phyloP scores from a whole-genome alignment of 2,797 vertebrate species.

The Masticophis lateralis region DNA sequence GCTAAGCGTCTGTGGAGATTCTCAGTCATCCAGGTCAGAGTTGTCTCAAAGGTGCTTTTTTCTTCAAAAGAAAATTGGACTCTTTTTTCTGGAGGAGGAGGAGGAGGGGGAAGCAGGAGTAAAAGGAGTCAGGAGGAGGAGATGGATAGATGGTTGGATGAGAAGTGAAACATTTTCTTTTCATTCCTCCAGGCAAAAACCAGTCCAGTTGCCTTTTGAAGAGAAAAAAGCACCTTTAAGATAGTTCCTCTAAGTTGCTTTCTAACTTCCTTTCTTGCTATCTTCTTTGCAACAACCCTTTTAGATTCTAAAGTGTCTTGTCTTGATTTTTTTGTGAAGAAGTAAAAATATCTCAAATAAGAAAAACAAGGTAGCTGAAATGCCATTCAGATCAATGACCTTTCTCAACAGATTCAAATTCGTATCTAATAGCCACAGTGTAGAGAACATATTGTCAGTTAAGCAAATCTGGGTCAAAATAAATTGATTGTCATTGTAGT shows the following conservation, averaged over 20 bases:
- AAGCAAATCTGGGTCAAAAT: background rate
- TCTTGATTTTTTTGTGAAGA: background rate
- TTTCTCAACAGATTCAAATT: background rate
- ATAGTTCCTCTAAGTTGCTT: background rate
- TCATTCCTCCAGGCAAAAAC: background rate
- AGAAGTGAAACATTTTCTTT: background rate
- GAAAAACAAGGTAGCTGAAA: background rate
- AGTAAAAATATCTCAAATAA: background rate
- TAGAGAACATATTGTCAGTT: background rate
- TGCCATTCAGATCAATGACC: background rate
- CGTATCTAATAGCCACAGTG: background rate
- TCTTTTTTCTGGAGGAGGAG: background rate
- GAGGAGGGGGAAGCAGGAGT: no score
- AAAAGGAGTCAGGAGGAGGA: no score
- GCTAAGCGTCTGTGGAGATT: background rate
- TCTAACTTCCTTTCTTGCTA: background rate
- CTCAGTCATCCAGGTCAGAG: background rate
- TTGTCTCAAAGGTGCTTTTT: background rate
- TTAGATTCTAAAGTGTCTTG: background rate
- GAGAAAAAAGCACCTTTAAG: background rate
- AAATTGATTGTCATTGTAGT: background rate
- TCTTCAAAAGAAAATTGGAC: no score
- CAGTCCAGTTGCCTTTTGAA: background rate
- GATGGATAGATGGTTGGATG: no score
- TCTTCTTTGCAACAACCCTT: background rate